Base-by-base conservation (phyloP, 2,888 invertebrate genomes). In the Scaptodrosophila latifasciaeformis region DNA sequence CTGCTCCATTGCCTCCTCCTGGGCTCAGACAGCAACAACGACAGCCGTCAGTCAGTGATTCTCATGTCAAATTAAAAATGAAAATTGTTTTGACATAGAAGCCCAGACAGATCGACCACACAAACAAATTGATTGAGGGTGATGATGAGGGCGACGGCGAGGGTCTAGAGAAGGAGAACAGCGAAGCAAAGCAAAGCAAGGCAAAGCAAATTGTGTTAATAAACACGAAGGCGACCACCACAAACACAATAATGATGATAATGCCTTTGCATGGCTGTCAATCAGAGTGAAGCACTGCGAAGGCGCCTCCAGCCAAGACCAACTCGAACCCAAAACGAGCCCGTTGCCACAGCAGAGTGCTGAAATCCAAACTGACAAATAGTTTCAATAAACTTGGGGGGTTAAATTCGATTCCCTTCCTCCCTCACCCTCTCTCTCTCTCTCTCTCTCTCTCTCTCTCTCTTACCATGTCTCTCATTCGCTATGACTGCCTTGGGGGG, bases 191-290 rank as follows among this genome's bases (percentile, higher is more conserved):
- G 66, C 63, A 63, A 65, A 49, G 54, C 59, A 48, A 63, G 59
- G 65, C 65, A 59, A 56, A 57, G 50, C 66, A 60, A 66, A 66
- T 68, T 68, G 63, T 62, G 60, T 68, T 68, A 68, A 68, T 68
- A 63, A 68, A 68, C 66, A 54, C 66, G 56, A 63, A 45, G 56
- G 54, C 57, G 37, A 30, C 40, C 54, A 42, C 51, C 52, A 51
- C 54, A 65, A 55, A 24, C 24, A 24, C 24, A 24, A 24, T 24
- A 7, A 24, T 7, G 10, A 37, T 13, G 15, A 17, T 17, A 60
- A 55, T 43, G 57, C 61, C 57, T 67, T 68, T 63, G 58, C 66
- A 68, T 64, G 66, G 63, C 66, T 69, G 66, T 64, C 68, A 68
- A 59, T 68, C 67, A 66, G 54, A 31, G 61, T 12, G 15, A 5